Evolutionary conservation across 2,113 vertebrate genomes (phyloP), one percentile per base, ranked within the genome.

Genomic region (Lonchura striata): DNA sequence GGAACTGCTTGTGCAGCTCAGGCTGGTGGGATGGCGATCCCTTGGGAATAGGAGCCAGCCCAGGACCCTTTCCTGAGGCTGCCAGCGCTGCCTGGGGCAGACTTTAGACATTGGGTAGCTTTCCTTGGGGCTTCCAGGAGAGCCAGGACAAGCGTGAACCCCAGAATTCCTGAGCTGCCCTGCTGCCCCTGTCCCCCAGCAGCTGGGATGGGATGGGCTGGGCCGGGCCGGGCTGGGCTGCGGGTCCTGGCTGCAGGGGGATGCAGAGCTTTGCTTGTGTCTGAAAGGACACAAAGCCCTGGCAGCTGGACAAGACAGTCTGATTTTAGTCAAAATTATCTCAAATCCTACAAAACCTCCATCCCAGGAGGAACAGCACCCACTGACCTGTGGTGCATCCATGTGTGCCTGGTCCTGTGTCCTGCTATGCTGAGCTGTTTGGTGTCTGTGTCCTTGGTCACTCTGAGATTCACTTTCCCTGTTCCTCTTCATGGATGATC

Each of bases 351-450:
- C 41, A 46, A 50, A 83, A 27, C 10, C 17, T 61, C 76, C 54
- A 15, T 56, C 13, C 49, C 2, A 14, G 25, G 20, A 82, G 27
- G 27, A 52, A 28, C 2, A 11, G 13, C 20, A 31, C 56, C 8
- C 28, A 10, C 6, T 13, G 42, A 41, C 2, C 10, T 0, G 0
- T 69, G 60, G 37, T 21, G 19, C 23, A n/a, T 2, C 22, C n/a
- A 5, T 3, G 20, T 44, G 20, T 46, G 5, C 4, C 54, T 30
- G 54, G 12, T 79, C 24, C 80, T 79, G 16, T 39, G 9, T 33
- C 54, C 42, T 49, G 30, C 60, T 66, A 0, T 22, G 13, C 42
- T 5, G 23, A 60, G 50, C 69, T 52, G 13, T 30, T 71, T 24
- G 39, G 21, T 33, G 15, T 42, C 47, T 10, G 14, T 50, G 41